Evolutionary conservation across 1,140 invertebrate genomes (phyloP).

Genomic region (Drosophila suzukii): DNA sequence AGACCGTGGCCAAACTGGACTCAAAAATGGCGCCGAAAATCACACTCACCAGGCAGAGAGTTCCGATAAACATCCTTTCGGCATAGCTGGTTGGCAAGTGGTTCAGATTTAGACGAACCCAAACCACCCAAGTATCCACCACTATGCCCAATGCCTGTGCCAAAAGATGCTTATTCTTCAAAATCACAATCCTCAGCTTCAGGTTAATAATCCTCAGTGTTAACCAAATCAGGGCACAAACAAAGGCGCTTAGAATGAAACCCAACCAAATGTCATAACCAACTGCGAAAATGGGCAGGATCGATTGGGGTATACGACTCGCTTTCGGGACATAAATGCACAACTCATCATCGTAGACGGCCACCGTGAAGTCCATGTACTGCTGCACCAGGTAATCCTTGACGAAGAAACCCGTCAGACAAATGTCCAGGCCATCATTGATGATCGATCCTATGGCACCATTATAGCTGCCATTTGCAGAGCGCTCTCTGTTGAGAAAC

Average conservation of each 20-base stretch:
- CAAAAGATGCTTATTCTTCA: conserved; percentile 6
- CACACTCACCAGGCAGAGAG: conserved; percentile 80
- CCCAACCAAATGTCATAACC: conserved; percentile 79
- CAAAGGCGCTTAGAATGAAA: conserved; percentile 62
- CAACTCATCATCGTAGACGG: conserved; percentile 82
- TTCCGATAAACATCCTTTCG: conserved; percentile 74
- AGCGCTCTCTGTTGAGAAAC: conserved; percentile 52
- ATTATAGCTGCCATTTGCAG: conserved; percentile 76
- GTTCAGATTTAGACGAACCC: conserved; percentile 69
- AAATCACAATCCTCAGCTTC: conserved; percentile 45
- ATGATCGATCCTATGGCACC: conserved; percentile 82
- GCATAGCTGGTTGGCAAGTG: conserved; percentile 65
- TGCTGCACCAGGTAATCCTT: conserved; percentile 83
- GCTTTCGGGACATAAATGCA: conserved; percentile 85
- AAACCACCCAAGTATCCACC: conserved; percentile 76
- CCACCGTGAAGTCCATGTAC: conserved; percentile 76
- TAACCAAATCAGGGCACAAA: conserved; percentile 67
- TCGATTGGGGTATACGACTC: conserved; percentile 81
- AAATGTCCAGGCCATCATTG: conserved; percentile 73
- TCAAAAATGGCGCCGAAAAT: conserved; percentile 83
- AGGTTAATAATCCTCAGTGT: conserved; percentile 51
- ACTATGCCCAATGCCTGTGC: conserved; percentile 64
- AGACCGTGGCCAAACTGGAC: conserved; percentile 82
- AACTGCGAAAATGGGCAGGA: conserved; percentile 82
- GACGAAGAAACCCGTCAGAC: conserved; percentile 84